Evolutionary conservation across 2,113 vertebrate species (phyloP).

Genomic region (Chinchilla lanigera): DNA sequence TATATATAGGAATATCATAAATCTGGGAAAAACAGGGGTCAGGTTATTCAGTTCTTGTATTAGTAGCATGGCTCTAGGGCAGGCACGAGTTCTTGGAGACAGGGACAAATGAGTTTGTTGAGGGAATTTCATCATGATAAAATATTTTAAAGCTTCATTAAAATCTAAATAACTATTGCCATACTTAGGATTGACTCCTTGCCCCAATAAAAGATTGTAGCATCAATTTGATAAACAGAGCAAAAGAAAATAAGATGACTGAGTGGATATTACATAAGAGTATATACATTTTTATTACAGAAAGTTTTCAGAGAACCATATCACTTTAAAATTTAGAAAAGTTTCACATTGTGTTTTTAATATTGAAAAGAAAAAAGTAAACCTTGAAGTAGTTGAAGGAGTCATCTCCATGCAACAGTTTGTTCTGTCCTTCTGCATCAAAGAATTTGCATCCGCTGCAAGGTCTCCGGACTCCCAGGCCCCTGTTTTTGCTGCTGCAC

Average conservation of each 20-base stretch:
- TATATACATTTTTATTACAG: not conserved
- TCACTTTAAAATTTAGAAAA: not conserved
- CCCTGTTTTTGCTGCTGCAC: not conserved
- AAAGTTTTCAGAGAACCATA: not conserved
- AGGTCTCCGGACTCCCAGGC: not conserved
- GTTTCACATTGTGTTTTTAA: not conserved
- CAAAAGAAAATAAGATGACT: slow-evolving; percentile 1
- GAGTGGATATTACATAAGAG: not conserved
- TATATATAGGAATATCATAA: not conserved
- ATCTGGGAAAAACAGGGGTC: not conserved
- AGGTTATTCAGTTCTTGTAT: not conserved
- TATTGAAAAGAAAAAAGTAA: not conserved
- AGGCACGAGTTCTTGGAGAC: not conserved
- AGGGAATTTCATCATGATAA: not conserved
- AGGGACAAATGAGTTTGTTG: not conserved
- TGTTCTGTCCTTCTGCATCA: not conserved
- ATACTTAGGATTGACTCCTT: not conserved
- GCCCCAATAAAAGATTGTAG: not conserved
- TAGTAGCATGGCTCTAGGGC: not conserved
- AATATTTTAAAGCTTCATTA: slow-evolving; percentile 22
- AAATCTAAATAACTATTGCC: not conserved
- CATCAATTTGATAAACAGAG: not conserved
- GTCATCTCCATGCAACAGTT: not conserved
- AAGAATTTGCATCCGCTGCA: not conserved
- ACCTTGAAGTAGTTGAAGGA: not conserved